phyloP scores from a whole-genome alignment of 2,797 vertebrate genomes.

The Cephalopachus bancanus region DNA sequence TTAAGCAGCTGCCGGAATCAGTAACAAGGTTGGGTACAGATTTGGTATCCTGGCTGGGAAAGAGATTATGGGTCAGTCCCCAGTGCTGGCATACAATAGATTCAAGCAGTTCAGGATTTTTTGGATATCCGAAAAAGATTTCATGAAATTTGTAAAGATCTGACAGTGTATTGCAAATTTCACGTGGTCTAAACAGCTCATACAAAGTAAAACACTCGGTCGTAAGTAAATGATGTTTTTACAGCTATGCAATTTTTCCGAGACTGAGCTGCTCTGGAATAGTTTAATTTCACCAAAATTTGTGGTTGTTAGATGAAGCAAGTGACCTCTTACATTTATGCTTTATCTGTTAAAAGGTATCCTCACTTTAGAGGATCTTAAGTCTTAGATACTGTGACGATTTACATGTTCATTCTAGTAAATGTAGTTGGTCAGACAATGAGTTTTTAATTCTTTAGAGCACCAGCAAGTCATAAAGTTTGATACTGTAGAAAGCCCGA shows the following conservation, averaged over 20 bases:
- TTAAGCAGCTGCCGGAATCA: constrained; percentile 95
- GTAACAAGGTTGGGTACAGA: constrained; percentile 95
- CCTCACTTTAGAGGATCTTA: constrained; percentile 33
- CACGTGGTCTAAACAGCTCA: constrained; percentile 91
- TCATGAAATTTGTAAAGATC: constrained; percentile 93
- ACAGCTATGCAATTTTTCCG: constrained; percentile 83
- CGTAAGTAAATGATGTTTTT: constrained; percentile 87
- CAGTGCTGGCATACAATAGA: constrained; percentile 93
- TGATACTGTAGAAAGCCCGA: background rate
- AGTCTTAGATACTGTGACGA: background rate
- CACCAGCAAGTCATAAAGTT: background rate
- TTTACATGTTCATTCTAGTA: constrained; percentile 39
- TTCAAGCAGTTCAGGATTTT: constrained; percentile 94
- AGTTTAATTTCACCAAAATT: constrained; percentile 81
- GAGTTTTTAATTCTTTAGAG: constrained; percentile 57
- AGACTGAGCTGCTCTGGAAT: constrained; percentile 51
- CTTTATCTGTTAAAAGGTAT: constrained; percentile 28
- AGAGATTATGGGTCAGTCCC: constrained; percentile 95
- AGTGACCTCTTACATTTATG: constrained; percentile 58
- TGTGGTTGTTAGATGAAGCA: constrained; percentile 52
- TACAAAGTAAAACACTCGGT: constrained; percentile 87
- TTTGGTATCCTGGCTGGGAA: constrained; percentile 96
- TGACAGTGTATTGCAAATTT: constrained; percentile 90
- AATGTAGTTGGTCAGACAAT: constrained; percentile 16
- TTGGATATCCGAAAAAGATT: constrained; percentile 93